phyloP scores from a whole-genome alignment of 2,888 invertebrate species.

The Melitaea athalia region DNA sequence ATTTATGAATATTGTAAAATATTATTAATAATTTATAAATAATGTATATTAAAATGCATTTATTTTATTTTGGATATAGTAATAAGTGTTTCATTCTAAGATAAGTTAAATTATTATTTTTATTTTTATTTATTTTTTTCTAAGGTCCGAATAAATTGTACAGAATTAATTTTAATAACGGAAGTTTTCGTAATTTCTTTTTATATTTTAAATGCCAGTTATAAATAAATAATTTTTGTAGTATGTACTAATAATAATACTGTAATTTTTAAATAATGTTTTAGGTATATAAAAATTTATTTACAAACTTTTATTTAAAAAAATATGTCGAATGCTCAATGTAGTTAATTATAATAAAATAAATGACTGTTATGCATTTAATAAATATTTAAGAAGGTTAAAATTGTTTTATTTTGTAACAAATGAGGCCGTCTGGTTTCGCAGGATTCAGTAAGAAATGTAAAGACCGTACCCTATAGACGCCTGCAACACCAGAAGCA shows the following conservation, averaged over 20 bases:
- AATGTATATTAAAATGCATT: slow-evolving; percentile 67
- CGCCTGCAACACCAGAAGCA: too few species aligned
- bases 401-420: slow-evolving; percentile 16
- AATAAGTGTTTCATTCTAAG: slow-evolving; percentile 5
- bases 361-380: slow-evolving; percentile 68
- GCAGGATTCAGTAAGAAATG: too few species aligned
- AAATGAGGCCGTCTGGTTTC: background rate
- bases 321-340: slow-evolving; percentile 27
- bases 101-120: slow-evolving; percentile 45
- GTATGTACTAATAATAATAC: background rate
- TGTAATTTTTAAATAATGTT: background rate
- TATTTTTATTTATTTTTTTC: slow-evolving; percentile 43
- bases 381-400: slow-evolving; percentile 55
- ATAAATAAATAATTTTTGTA: slow-evolving; percentile 8
- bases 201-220: slow-evolving; percentile 6
- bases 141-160: slow-evolving; percentile 1
- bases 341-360: slow-evolving; percentile 38
- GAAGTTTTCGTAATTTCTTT: background rate
- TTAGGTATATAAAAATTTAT: background rate
- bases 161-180: background rate
- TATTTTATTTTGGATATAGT: slow-evolving; percentile 60
- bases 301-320: slow-evolving; percentile 7
- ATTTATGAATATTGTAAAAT: slow-evolving; percentile 25
- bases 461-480: too few species aligned
- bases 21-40: slow-evolving; percentile 28